These are phyloP conservation scores for Limnephilus lunatus DNA, from an alignment of 2,888 invertebrate genomes.

Conservation along the genomic window DNA sequence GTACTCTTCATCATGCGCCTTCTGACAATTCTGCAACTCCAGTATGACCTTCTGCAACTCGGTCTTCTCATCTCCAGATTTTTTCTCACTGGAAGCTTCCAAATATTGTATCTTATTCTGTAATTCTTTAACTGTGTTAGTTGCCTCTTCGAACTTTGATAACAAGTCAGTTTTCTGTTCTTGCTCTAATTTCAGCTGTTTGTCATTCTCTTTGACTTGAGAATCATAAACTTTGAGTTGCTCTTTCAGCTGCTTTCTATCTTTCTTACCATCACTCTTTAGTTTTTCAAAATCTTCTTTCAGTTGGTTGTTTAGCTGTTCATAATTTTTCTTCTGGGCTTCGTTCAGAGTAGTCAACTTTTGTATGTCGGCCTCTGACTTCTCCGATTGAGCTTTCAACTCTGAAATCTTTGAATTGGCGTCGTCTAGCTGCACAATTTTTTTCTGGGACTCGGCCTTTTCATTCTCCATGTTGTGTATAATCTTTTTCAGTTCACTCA, in stretches of 20 bases:
- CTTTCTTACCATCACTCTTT: constrained; percentile 75
- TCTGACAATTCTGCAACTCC: constrained; percentile 73
- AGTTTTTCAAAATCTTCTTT: constrained; percentile 74
- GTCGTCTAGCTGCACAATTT: constrained; percentile 71
- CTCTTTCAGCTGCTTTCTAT: constrained; percentile 76
- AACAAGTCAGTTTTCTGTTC: constrained; percentile 73
- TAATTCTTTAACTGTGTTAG: constrained; percentile 72
- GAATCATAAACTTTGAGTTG: constrained; percentile 79
- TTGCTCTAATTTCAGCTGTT: constrained; percentile 72
- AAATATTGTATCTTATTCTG: constrained; percentile 74
- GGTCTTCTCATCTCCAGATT: constrained; percentile 72
- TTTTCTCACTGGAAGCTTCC: constrained; percentile 70
- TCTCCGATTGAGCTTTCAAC: constrained; percentile 72
- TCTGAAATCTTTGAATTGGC: constrained; percentile 73
- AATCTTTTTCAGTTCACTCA: constrained; percentile 59
- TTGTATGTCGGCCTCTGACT: constrained; percentile 75
- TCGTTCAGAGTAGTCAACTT: constrained; percentile 74
- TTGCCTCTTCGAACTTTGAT: constrained; percentile 71
- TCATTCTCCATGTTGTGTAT: constrained; percentile 69
- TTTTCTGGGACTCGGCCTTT: constrained; percentile 70
- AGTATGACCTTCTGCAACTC: constrained; percentile 73
- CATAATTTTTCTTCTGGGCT: constrained; percentile 75
- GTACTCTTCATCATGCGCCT: constrained; percentile 71
- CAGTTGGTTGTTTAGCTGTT: constrained; percentile 74
- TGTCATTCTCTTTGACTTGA: constrained; percentile 72